Percentiles rank a stretch among this genome's conserved stretches.
phyloP scores from a whole-genome alignment of 2,113 vertebrate genomes.

The Microcebus jonahi region DNA sequence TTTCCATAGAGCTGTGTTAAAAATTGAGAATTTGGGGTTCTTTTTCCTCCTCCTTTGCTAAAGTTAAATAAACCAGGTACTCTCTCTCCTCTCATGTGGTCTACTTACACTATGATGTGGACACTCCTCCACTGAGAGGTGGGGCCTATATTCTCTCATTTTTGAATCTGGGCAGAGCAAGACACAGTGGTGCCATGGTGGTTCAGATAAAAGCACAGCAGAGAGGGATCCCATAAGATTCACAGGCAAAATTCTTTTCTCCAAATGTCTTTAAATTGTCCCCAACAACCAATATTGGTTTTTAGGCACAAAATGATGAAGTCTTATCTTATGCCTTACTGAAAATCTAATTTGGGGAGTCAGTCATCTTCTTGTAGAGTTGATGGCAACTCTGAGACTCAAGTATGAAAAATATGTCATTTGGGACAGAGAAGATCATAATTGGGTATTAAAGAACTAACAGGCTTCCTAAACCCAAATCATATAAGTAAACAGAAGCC shows the following conservation, averaged over 20 bases:
- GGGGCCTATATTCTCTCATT: not conserved
- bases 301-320: slow-evolving; percentile 34
- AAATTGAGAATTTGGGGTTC: not conserved
- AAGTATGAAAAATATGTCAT: slow-evolving; percentile 15
- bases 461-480: not conserved
- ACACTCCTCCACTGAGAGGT: not conserved
- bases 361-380: not conserved
- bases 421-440: not conserved
- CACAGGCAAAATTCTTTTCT: not conserved
- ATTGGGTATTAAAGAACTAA: not conserved
- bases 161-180: not conserved
- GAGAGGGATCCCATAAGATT: not conserved
- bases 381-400: not conserved
- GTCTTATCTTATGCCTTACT: not conserved
- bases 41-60: not conserved
- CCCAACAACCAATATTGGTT: not conserved
- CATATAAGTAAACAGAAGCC: slow-evolving; percentile 37
- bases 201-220: not conserved
- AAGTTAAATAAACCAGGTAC: not conserved
- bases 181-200: not conserved
- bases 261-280: not conserved
- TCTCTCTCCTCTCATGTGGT: not conserved
- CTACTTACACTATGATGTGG: not conserved
- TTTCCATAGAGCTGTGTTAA: not conserved
- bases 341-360: slow-evolving; percentile 51